phyloP scores from a whole-genome alignment of 2,888 invertebrate species.

The Steromphala cineraria region DNA sequence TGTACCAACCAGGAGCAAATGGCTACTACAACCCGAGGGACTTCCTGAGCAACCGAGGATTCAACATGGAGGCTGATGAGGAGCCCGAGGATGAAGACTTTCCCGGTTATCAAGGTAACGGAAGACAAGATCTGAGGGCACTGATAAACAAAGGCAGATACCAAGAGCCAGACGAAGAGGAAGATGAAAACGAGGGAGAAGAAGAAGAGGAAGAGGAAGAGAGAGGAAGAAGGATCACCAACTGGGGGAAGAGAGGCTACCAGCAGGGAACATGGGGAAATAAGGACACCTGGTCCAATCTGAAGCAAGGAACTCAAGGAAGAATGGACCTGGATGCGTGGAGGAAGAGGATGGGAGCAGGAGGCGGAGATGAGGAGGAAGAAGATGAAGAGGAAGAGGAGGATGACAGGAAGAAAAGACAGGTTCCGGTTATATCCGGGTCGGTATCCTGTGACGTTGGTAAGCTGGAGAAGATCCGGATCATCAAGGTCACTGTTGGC shows the following conservation, averaged over 20 bases:
- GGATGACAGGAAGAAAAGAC: neutral
- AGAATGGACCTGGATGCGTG: neutral
- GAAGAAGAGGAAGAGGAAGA: constrained; percentile 18
- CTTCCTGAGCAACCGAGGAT: too few relatives aligned
- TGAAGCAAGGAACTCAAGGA: neutral
- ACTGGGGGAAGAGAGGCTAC: too few relatives aligned
- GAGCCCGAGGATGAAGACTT: neutral
- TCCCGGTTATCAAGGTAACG: neutral
- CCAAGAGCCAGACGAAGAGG: neutral
- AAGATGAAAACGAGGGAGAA: constrained; percentile 15
- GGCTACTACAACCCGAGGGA: too few relatives aligned
- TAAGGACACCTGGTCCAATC: neutral
- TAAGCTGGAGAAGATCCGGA: neutral
- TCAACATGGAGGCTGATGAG: too few relatives aligned
- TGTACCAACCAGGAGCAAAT: too few relatives aligned
- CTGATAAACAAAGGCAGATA: neutral
- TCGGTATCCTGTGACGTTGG: neutral
- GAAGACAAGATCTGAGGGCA: neutral
- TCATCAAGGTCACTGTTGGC: neutral
- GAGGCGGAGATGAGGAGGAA: constrained; percentile 8
- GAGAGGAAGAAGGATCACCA: neutral
- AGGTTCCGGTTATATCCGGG: neutral
- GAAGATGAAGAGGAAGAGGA: constrained; percentile 21
- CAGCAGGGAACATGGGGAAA: neutral
- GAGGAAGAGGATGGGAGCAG: neutral